phyloP scores from a whole-genome alignment of 2,113 vertebrate genomes.

The Syngnathus scovelli region DNA sequence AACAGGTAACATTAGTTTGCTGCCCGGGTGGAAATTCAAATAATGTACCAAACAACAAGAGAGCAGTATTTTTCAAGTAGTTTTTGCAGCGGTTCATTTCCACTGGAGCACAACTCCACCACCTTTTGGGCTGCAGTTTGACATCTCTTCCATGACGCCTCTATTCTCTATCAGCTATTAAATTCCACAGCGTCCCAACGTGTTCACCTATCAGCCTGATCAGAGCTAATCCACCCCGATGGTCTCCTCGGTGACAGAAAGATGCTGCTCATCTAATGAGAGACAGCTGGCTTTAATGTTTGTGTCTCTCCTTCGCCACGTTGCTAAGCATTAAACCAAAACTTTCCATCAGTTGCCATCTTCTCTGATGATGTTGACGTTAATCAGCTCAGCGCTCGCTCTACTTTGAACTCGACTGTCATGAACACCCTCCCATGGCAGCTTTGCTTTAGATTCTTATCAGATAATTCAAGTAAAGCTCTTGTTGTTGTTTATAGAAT shows the following conservation, averaged over 20 bases:
- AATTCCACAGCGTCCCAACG: conserved; percentile 59
- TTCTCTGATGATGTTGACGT: conserved; percentile 46
- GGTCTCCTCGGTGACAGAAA: conserved; percentile 70
- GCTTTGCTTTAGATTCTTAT: conserved; percentile 57
- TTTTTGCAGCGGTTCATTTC: not conserved
- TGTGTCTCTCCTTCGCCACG: conserved; percentile 47
- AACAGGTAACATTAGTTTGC: not conserved
- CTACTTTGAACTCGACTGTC: conserved; percentile 54
- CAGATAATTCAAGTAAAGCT: conserved; percentile 56
- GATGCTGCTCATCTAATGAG: conserved; percentile 74
- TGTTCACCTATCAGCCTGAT: conserved; percentile 68
- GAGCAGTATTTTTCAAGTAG: not conserved
- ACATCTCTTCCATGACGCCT: conserved; percentile 53
- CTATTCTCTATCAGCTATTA: conserved; percentile 68
- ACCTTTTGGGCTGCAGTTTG: conserved; percentile 25
- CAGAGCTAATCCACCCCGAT: conserved; percentile 71
- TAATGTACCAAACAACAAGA: not conserved
- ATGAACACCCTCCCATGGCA: conserved; percentile 21
- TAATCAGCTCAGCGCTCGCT: conserved; percentile 53
- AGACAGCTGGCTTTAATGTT: conserved; percentile 68
- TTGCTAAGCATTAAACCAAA: conserved; percentile 51
- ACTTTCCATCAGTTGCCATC: conserved; percentile 59
- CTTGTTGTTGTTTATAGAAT: conserved; percentile 57
- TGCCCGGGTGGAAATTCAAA: not conserved
- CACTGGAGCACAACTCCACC: conserved; percentile 14